phyloP scores from a whole-genome alignment of 2,888 invertebrate genomes.

The Noctua comes region DNA sequence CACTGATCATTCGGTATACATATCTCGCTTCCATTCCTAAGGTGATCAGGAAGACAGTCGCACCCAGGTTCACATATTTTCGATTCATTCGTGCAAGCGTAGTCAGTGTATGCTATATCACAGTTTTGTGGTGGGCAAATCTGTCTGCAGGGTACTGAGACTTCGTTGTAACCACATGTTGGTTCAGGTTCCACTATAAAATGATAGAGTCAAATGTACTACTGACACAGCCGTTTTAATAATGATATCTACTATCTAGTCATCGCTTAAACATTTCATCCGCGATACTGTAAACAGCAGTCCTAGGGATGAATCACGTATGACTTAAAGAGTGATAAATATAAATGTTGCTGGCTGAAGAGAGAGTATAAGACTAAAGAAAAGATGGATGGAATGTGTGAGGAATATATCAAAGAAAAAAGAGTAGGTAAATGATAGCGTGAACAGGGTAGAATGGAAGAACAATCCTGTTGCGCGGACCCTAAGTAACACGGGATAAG shows the following conservation, averaged over 20 bases:
- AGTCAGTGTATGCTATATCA: constrained; percentile 69
- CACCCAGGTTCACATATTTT: constrained; percentile 71
- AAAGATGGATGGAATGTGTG: neutral
- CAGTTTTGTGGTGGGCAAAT: constrained; percentile 75
- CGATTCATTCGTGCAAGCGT: constrained; percentile 52
- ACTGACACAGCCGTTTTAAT: neutral
- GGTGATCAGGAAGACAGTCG: constrained; percentile 69
- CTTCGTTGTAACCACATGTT: constrained; percentile 72
- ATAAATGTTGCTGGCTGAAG: neutral
- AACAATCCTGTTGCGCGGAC: neutral
- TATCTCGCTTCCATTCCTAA: constrained; percentile 68
- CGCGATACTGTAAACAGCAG: neutral
- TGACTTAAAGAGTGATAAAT: neutral
- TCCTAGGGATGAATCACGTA: neutral
- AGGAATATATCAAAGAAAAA: neutral
- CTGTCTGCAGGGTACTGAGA: constrained; percentile 64
- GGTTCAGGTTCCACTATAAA: constrained; percentile 32
- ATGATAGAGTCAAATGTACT: neutral
- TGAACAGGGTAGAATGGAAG: neutral
- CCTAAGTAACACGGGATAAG: neutral
- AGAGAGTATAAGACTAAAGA: neutral
- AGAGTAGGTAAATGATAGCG: neutral
- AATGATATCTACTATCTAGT: neutral
- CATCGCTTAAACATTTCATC: neutral
- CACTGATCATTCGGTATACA: constrained; percentile 71